Conservation (phyloP, 2,113 vertebrate genomes). For the Gymnarchus niloticus region DNA sequence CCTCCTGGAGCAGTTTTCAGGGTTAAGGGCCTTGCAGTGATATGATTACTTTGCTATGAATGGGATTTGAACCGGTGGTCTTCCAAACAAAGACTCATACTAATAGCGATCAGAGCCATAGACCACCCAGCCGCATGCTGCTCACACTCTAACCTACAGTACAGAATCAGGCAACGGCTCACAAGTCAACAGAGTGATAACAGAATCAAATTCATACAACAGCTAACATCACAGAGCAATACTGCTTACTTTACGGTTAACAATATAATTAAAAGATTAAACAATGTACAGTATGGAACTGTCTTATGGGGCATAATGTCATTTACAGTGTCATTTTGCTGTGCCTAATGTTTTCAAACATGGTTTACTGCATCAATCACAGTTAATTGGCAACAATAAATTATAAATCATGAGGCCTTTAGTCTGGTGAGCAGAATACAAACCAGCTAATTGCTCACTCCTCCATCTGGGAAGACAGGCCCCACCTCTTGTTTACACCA, state of each 20-base stretch:
- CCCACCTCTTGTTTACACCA: background rate
- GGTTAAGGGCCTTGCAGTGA: too few relatives aligned
- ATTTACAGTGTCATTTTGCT: slow-evolving; percentile 15
- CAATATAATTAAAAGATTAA: background rate
- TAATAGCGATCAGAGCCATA: too few relatives aligned
- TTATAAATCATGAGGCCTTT: slow-evolving; percentile 9
- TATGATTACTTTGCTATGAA: too few relatives aligned
- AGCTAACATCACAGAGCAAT: background rate
- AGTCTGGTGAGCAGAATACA: slow-evolving; percentile 12
- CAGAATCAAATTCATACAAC: background rate
- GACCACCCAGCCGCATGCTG: too few relatives aligned
- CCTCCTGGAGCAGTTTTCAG: too few relatives aligned
- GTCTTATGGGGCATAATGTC: background rate
- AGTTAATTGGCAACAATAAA: slow-evolving; percentile 15
- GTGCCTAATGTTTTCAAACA: background rate
- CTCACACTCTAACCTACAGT: too few relatives aligned
- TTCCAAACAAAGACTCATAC: too few relatives aligned
- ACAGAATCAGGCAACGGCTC: too few relatives aligned
- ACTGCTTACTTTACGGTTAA: background rate
- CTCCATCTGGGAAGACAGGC: background rate
- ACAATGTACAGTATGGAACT: too few relatives aligned
- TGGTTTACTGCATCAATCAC: slow-evolving; percentile 18
- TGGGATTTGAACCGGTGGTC: too few relatives aligned
- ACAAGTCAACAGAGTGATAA: background rate
- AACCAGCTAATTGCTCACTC: background rate